Evolutionary conservation across 2,888 invertebrate genomes (phyloP).

Genomic region (Chaetoderma sp.): DNA sequence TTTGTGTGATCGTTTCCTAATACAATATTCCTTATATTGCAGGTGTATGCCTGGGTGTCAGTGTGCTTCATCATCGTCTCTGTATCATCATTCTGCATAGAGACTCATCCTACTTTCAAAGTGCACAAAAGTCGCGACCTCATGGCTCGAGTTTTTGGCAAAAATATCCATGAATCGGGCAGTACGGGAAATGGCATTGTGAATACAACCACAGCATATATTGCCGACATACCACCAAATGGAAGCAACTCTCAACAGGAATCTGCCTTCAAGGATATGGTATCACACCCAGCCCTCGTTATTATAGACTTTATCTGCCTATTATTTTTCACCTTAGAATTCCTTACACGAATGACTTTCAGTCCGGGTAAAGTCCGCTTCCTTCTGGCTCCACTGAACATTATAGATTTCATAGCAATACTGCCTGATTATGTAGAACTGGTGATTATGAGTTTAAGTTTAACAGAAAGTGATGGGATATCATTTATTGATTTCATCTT

Average conservation of each 20-base stretch:
- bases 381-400: slow-evolving; percentile 57
- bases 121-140: slow-evolving; percentile 31
- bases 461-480: slow-evolving; percentile 43
- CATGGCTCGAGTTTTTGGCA: background rate
- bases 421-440: slow-evolving; percentile 62
- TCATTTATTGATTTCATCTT: slow-evolving; percentile 61
- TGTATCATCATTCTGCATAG: slow-evolving; percentile 63
- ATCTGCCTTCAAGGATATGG: background rate
- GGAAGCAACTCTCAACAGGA: slow-evolving; percentile 7
- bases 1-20: no score
- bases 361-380: slow-evolving; percentile 59
- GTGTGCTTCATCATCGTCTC: slow-evolving; percentile 61
- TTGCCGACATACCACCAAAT: no score
- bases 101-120: slow-evolving; percentile 57
- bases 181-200: background rate
- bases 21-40: no score
- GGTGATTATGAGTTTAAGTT: slow-evolving; percentile 48
- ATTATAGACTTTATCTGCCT: slow-evolving; percentile 60
- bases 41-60: slow-evolving; percentile 62
- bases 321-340: slow-evolving; percentile 61
- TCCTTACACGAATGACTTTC: slow-evolving; percentile 56
- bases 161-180: background rate
- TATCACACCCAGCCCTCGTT: slow-evolving; percentile 56
- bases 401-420: slow-evolving; percentile 62
- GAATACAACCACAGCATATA: background rate